phyloP scores from a whole-genome alignment of 2,888 invertebrate genomes.

The Drosophila fulvimacula region DNA sequence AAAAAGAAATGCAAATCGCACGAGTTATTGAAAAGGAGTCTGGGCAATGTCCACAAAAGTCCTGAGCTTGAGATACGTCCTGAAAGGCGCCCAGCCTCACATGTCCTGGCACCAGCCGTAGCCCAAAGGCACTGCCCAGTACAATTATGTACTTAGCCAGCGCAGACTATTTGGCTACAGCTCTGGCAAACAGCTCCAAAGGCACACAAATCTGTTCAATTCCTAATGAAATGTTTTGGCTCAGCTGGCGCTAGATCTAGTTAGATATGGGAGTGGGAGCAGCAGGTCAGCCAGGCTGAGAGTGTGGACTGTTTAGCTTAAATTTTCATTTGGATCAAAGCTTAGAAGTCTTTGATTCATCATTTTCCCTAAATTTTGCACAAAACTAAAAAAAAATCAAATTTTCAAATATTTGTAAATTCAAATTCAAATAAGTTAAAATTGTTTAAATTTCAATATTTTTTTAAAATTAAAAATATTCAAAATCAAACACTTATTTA shows the following conservation, averaged over 20 bases:
- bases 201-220: not conserved
- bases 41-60: conserved; percentile 25
- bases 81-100: not conserved
- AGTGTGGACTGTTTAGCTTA: not conserved
- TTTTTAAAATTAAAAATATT: no score
- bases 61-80: conserved; percentile 32
- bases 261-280: not conserved
- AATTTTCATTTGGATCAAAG: not conserved
- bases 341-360: not conserved
- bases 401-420: no score
- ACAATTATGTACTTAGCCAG: conserved; percentile 21
- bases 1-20: conserved; percentile 1
- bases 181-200: not conserved
- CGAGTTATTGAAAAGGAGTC: conserved; percentile 5
- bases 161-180: conserved; percentile 14
- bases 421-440: not conserved
- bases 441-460: no score
- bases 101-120: not conserved
- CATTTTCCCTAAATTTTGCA: no score
- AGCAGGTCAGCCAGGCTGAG: not conserved
- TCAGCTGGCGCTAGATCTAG: not conserved
- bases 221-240: conserved; percentile 10
- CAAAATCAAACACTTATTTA: no score
- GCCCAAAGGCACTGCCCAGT: not conserved
- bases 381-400: no score